Evolutionary conservation across 1,140 invertebrate species (phyloP).

Genomic region (Lordiphosa mommai): DNA sequence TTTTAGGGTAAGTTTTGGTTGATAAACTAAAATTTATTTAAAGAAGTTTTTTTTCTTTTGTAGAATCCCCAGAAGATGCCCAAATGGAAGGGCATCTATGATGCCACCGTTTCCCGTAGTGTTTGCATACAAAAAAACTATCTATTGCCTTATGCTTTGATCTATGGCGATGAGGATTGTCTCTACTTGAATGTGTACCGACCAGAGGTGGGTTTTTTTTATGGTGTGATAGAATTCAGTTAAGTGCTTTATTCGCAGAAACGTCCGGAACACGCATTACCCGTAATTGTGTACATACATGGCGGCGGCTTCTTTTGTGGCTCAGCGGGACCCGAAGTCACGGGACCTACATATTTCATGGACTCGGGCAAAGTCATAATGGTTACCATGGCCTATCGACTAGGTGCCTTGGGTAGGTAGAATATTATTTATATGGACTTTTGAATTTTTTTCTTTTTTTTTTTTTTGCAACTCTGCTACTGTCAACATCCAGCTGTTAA

Average conservation of each 20-base stretch:
- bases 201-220: slow-evolving; percentile 79
- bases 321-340: slow-evolving; percentile 35
- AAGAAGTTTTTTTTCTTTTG: no score
- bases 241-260: no score
- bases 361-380: slow-evolving; percentile 52
- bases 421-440: no score
- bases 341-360: slow-evolving; percentile 79
- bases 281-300: slow-evolving; percentile 80
- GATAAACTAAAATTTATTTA: no score
- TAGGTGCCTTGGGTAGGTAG: slow-evolving; percentile 53
- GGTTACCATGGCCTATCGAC: slow-evolving; percentile 53
- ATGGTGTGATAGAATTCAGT: no score
- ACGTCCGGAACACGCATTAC: slow-evolving; percentile 19
- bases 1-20: slow-evolving; percentile 40
- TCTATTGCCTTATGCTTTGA: slow-evolving; percentile 34
- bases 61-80: slow-evolving; percentile 17
- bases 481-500: no score
- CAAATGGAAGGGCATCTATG: slow-evolving; percentile 15
- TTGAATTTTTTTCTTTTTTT: no score
- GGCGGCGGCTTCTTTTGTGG: slow-evolving; percentile 79
- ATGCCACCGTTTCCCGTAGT: slow-evolving; percentile 34
- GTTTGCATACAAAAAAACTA: slow-evolving; percentile 68
- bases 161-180: slow-evolving; percentile 82
- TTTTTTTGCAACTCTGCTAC: no score
- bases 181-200: slow-evolving; percentile 83